Base-by-base conservation (phyloP, 2,888 invertebrate genomes). In the Hartigia nigra region DNA sequence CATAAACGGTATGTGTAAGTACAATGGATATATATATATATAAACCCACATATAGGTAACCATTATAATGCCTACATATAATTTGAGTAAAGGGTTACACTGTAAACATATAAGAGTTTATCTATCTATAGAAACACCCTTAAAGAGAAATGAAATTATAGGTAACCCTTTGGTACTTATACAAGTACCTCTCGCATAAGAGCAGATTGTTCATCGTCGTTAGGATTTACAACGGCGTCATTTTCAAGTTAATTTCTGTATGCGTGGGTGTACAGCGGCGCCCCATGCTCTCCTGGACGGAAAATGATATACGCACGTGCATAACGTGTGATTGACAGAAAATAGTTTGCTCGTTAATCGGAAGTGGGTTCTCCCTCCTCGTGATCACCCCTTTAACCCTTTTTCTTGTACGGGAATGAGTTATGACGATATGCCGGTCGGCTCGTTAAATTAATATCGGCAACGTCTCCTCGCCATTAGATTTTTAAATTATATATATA, bases 281-380 rank as follows among this genome's bases (percentile, higher is more conserved):
- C 23, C 23, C 55, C 55, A 55, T 55, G 55, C 5, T 23, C 23
- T 55, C 2, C 5, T 23, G 55, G 55, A 55, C 55, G 55, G 55
- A 55, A 55, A 23, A 35, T 78, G 78, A 78, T 75, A 78, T 78
- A 78, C 35, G 70, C 70, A 31, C 39, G 78, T 78, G 75, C 55
- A 78, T 78, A 78, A 76, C 75, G 70, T 69, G 76, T 78, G 78
- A 78, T 78, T 78, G 78, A 78, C 78, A 78, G 78, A 78, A 78
- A 72, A 78, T 37, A 34, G 76, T 75, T 23, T 75, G 78, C 78
- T 78, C 75, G 78, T 78, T 78, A 78, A 78, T 78, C 78, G 76
- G 70, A 75, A 78, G 69, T 78, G 72, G 75, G 23, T 55, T 78
- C 78, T 72, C 75, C 55, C 23, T 31, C 74, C 34, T 74, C 12